Evolutionary conservation across 2,797 vertebrate species (phyloP), one percentile per base, ranked within the genome.

Genomic region (Darevskia nairensis): DNA sequence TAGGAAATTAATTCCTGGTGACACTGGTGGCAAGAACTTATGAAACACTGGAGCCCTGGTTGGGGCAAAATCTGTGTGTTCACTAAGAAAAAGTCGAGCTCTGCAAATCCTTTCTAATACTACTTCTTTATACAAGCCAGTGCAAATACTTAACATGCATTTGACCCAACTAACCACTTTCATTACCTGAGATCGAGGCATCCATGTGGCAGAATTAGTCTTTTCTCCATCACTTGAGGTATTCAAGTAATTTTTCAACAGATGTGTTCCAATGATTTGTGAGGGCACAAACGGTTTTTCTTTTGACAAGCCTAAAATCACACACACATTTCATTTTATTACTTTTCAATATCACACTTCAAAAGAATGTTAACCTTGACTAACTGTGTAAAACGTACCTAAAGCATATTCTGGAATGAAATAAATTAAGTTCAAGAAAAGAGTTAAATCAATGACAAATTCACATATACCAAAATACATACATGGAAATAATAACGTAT

Each of bases 261-360:
- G 97, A 64, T 92, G 94, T 94, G 96, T 95, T 80, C 93, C 96
- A 90, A 96, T 95, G n/a, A 90, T 74, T 72, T 93, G 83, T 64
- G 89, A 96, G 29, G 55, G 89, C 86, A 92, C 81, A 50, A 21
- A 55, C 55, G 90, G 94, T 86, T 91, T 94, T 85, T 94, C 95
- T 91, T 87, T 78, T 81, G 94, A 93, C 11, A 88, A 85, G 50
- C 94, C 96, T 96, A 90, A 81, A 96, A 96, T 91, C 6, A 94
- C 39, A 95, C n/a, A 8, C 72, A 87, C 84, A 87, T 75, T 90
- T 87, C 41, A 7, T 66, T 59, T 5, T 87, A 59, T 95, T 89
- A 94, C 59, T 78, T 25, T n/a, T 75, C 39, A 87, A 55, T 79
- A 77, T 88, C 66, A 3, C 32, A 72, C 7, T 90, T 87, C 8